Percentiles rank a stretch among this genome's conserved stretches.
phyloP scores from a whole-genome alignment of 2,888 invertebrate genomes.

The Cataglyphis altisquamis region DNA sequence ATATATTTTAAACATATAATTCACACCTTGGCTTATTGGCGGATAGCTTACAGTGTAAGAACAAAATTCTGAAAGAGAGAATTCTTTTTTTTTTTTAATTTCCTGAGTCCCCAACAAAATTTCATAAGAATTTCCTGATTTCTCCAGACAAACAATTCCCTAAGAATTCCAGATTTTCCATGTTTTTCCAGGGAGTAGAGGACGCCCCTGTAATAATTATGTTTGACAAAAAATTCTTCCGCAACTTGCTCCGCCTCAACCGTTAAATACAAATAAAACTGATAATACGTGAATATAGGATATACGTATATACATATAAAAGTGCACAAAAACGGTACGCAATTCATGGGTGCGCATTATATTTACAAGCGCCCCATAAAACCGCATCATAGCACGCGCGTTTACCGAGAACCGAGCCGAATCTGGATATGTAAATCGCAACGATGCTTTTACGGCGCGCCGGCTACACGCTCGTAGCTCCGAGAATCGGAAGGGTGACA shows the following conservation, averaged over 20 bases:
- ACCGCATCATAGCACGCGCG: conserved; percentile 55
- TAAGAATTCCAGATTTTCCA: too few relatives aligned
- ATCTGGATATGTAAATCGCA: conserved; percentile 78
- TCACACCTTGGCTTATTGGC: too few relatives aligned
- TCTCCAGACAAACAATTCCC: too few relatives aligned
- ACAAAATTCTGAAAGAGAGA: too few relatives aligned
- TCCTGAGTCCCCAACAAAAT: too few relatives aligned
- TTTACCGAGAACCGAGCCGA: conserved; percentile 65
- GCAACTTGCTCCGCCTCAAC: neutral
- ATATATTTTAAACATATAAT: too few relatives aligned
- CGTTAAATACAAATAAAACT: conserved; percentile 21
- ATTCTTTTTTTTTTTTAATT: too few relatives aligned
- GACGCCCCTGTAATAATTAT: neutral
- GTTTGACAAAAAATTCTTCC: neutral
- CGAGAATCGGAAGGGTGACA: conserved; percentile 76
- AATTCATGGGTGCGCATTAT: conserved; percentile 43
- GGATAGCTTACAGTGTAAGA: too few relatives aligned
- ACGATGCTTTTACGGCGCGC: conserved; percentile 70
- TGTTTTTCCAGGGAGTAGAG: too few relatives aligned
- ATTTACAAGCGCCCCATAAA: conserved; percentile 44
- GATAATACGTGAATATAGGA: neutral
- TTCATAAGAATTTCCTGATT: too few relatives aligned
- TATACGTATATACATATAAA: neutral
- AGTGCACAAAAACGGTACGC: conserved; percentile 14
- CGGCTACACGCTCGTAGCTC: conserved; percentile 60